A percentile compares a stretch with the other conserved stretches of the same genome.
Conservation (phyloP, 2,888 invertebrate genomes). For the Andricus quercusramuli region DNA sequence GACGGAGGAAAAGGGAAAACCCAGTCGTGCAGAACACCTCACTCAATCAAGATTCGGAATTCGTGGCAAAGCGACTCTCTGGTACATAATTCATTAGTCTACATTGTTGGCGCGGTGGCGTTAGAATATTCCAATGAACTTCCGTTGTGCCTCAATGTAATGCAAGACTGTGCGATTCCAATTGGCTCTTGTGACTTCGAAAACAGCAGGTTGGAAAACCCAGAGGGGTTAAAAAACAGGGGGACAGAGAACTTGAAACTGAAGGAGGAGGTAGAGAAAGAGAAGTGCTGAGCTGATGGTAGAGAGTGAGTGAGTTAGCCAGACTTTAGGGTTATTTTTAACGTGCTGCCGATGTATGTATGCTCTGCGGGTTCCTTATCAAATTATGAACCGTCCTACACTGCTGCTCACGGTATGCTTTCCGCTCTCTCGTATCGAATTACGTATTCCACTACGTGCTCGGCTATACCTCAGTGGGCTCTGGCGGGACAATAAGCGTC, state of each 20-base stretch:
- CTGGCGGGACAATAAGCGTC: slow-evolving; percentile 59
- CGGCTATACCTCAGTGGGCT: slow-evolving; percentile 42
- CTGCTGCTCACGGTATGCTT: slow-evolving; percentile 32
- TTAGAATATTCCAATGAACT: slow-evolving; percentile 12
- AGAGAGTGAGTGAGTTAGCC: neutral
- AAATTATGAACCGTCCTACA: slow-evolving; percentile 56
- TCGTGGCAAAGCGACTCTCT: neutral
- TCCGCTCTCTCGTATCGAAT: slow-evolving; percentile 59
- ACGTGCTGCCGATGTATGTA: slow-evolving; percentile 46
- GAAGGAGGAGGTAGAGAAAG: slow-evolving; percentile 3
- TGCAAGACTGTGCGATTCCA: slow-evolving; percentile 7
- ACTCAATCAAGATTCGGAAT: slow-evolving; percentile 1
- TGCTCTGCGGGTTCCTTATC: slow-evolving; percentile 56
- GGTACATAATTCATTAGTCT: slow-evolving; percentile 20
- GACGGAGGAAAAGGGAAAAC: neutral
- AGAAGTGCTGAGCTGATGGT: slow-evolving; percentile 14
- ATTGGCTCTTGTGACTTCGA: slow-evolving; percentile 3
- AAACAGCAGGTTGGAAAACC: slow-evolving; percentile 6
- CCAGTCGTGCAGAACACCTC: neutral
- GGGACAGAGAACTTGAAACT: neutral
- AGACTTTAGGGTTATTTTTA: slow-evolving; percentile 38
- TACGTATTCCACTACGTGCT: slow-evolving; percentile 59
- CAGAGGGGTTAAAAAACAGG: slow-evolving; percentile 7
- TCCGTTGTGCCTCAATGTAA: neutral
- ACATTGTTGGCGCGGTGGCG: neutral